Conservation (phyloP, 2,113 vertebrate species). For the Xiphophorus hellerii region DNA sequence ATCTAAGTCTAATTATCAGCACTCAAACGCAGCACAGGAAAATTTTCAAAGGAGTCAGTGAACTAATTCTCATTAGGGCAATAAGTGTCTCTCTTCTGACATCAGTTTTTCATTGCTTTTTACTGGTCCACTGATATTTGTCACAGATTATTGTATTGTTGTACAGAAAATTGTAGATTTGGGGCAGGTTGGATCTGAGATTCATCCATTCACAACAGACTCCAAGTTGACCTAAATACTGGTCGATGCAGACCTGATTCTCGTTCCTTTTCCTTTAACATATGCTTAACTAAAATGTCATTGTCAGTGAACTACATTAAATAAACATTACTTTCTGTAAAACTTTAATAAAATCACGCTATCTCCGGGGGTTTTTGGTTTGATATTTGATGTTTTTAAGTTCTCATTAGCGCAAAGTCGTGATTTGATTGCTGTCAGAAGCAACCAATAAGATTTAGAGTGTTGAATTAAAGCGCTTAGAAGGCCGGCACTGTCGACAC, state of each 20-base stretch:
- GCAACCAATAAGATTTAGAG: constrained; percentile 34
- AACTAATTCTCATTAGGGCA: neutral
- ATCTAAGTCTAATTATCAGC: too few relatives aligned
- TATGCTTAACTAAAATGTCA: neutral
- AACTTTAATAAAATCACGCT: neutral
- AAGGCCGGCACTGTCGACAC: constrained; percentile 45
- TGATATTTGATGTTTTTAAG: neutral
- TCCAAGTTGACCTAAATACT: neutral
- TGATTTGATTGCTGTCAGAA: constrained; percentile 17
- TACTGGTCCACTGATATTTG: neutral
- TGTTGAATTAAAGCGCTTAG: neutral
- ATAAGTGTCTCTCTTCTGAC: neutral
- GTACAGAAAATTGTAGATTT: too few relatives aligned
- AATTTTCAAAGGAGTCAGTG: neutral
- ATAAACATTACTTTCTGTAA: neutral
- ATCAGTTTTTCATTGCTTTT: neutral
- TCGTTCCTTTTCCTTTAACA: too few relatives aligned
- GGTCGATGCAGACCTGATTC: too few relatives aligned
- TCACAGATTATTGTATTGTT: neutral
- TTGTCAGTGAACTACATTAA: neutral
- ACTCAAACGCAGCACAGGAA: too few relatives aligned
- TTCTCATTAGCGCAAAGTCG: neutral
- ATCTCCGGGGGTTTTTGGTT: too few relatives aligned
- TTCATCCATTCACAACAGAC: neutral
- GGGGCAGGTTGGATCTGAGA: neutral